Conservation (phyloP, 1,140 invertebrate species). For the Metopolophium dirhodum region DNA sequence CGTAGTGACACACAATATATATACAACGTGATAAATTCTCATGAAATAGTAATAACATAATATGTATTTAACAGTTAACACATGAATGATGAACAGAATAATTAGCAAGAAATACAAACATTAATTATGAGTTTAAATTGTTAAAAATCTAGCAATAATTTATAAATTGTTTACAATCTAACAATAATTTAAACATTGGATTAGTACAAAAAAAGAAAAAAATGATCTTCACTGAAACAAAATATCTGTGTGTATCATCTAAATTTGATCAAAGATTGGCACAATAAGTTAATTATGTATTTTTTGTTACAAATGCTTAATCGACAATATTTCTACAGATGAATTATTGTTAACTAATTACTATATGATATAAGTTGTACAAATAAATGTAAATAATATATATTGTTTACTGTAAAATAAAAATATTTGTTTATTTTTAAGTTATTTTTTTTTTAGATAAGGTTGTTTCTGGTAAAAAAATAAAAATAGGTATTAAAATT, state of each 20-base stretch:
- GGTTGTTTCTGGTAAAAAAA: not conserved
- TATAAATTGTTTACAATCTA: not conserved
- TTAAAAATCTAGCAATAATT: not conserved
- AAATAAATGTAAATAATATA: not conserved
- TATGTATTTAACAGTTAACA: constrained; percentile 16
- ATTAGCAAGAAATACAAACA: not conserved
- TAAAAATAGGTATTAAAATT: not conserved
- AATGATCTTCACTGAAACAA: not conserved
- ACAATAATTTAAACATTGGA: not conserved
- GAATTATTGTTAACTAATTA: not conserved
- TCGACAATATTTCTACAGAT: not conserved
- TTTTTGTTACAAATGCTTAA: not conserved
- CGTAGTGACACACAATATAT: not conserved
- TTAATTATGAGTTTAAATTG: not conserved
- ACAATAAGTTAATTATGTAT: not conserved
- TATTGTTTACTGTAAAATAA: constrained; percentile 19
- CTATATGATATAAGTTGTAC: not conserved
- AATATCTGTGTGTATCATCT: not conserved
- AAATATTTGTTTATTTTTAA: not conserved
- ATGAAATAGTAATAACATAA: not conserved
- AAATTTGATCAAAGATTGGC: not conserved
- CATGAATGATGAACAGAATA: not conserved
- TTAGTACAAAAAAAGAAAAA: not conserved
- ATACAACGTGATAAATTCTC: not conserved
- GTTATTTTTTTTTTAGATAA: not conserved